phyloP scores from a whole-genome alignment of 2,113 vertebrate genomes.

The Lynx canadensis region DNA sequence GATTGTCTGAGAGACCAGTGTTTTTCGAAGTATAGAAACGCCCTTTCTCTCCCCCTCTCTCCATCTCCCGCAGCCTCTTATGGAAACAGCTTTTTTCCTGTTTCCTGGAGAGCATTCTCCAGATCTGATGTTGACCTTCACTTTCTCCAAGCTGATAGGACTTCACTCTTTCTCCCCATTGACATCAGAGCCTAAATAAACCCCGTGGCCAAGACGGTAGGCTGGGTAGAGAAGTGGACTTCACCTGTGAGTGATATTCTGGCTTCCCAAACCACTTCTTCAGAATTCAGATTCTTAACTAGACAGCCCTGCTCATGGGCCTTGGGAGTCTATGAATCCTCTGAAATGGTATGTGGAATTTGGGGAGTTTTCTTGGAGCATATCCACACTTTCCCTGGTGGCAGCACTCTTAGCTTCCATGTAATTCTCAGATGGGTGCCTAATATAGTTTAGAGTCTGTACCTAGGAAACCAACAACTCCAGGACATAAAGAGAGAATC shows the following conservation, averaged over 20 bases:
- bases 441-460: neutral
- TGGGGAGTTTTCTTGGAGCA: neutral
- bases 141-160: neutral
- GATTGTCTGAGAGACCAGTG: neutral
- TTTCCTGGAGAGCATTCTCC: conserved; percentile 21
- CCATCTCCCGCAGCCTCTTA: fast-evolving
- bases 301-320: neutral
- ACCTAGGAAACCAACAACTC: neutral
- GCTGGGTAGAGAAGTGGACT: neutral
- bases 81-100: conserved; percentile 15
- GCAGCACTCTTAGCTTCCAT: neutral
- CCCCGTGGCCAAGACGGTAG: neutral
- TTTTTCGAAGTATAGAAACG: fast-evolving
- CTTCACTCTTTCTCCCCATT: conserved; percentile 66
- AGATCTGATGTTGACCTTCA: conserved; percentile 60
- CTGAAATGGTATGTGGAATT: neutral
- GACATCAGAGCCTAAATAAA: conserved; percentile 79
- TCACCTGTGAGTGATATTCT: conserved; percentile 47
- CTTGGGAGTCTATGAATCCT: neutral
- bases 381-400: neutral
- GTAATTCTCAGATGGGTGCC: neutral
- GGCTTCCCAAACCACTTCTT: neutral
- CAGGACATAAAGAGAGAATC: neutral
- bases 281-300: neutral
- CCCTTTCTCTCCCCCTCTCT: fast-evolving